Evolutionary conservation across 2,113 vertebrate genomes (phyloP).

Genomic region (Hippocampus guttulatus): DNA sequence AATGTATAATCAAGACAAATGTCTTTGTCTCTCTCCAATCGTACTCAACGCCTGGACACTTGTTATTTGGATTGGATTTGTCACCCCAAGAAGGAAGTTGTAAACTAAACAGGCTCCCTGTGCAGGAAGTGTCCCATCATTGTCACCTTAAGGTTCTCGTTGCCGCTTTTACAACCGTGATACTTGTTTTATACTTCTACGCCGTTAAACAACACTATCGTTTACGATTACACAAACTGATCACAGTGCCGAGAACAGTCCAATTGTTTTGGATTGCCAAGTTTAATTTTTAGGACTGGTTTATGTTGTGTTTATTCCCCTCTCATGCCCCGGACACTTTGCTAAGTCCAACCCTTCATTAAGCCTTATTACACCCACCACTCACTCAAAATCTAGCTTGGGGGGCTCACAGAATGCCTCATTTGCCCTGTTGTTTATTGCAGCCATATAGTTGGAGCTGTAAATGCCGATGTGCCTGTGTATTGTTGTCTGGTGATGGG

Average conservation of each 20-base stretch:
- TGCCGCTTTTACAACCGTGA: conserved; percentile 19
- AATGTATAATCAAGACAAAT: neutral
- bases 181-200: neutral
- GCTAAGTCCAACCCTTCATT: conserved; percentile 73
- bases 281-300: conserved; percentile 68
- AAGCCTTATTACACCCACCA: conserved; percentile 66
- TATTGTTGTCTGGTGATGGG: conserved; percentile 63
- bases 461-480: conserved; percentile 74
- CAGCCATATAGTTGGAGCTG: conserved; percentile 73
- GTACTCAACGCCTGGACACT: conserved; percentile 67
- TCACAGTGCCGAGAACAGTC: conserved; percentile 6
- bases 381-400: conserved; percentile 71
- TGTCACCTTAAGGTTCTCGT: conserved; percentile 64
- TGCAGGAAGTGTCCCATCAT: conserved; percentile 70
- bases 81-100: conserved; percentile 79
- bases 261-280: conserved; percentile 46
- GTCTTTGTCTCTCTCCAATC: neutral
- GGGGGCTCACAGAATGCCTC: conserved; percentile 66
- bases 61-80: conserved; percentile 68
- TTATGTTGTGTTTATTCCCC: conserved; percentile 75
- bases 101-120: conserved; percentile 69
- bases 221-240: conserved; percentile 13
- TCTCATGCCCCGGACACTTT: conserved; percentile 66
- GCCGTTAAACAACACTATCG: conserved; percentile 1
- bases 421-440: conserved; percentile 75